These are phyloP conservation scores for Epinotia ramella DNA, from an alignment of 2,888 invertebrate genomes.

Conservation along the genomic window DNA sequence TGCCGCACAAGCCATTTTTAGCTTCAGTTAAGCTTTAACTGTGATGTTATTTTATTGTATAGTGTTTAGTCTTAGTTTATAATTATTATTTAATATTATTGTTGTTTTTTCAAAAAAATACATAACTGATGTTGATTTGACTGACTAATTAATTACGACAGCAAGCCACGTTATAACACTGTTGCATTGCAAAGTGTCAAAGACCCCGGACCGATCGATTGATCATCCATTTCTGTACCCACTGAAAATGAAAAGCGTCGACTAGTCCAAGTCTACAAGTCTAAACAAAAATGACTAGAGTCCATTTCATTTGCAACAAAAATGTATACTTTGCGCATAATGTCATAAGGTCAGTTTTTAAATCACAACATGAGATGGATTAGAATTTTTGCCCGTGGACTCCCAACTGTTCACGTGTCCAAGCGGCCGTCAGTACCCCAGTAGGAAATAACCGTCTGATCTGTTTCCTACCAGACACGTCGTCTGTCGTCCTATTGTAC, in stretches of 20 bases:
- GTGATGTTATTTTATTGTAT: too few species aligned
- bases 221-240: not conserved
- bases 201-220: not conserved
- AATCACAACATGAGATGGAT: not conserved
- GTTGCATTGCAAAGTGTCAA: not conserved
- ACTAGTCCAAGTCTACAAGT: not conserved
- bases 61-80: not conserved
- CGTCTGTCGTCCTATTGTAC: conserved; percentile 33
- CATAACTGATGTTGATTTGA: not conserved
- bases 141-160: too few species aligned
- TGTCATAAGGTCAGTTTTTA: not conserved
- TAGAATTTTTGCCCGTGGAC: not conserved
- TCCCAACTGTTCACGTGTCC: not conserved
- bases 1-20: too few species aligned
- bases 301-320: not conserved
- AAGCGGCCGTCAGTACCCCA: conserved; percentile 41
- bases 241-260: not conserved
- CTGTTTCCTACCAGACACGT: conserved; percentile 47
- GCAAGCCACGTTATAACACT: not conserved
- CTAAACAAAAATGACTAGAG: not conserved
- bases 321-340: not conserved
- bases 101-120: too few species aligned
- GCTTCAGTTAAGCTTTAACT: too few species aligned
- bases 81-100: not conserved
- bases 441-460: conserved; percentile 60